Evolutionary conservation across 1,140 invertebrate genomes (phyloP).

Genomic region (Portunus trituberculatus): DNA sequence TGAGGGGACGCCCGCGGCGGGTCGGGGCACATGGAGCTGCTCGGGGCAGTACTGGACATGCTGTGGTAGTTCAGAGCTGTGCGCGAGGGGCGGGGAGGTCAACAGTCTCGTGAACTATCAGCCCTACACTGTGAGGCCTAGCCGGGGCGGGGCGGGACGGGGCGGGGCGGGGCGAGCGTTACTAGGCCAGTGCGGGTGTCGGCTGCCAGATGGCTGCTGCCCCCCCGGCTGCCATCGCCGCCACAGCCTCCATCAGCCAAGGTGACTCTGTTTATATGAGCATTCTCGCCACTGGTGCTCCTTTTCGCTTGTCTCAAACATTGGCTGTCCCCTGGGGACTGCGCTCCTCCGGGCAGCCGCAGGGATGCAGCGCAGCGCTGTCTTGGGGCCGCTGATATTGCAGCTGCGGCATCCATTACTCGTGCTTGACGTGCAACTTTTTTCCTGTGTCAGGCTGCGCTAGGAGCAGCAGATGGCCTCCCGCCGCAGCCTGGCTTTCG

Average conservation of each 20-base stretch:
- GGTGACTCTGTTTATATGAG: neutral
- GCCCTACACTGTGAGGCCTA: neutral
- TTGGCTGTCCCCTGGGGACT: no score
- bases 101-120: neutral
- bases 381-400: neutral
- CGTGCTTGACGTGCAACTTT: slow-evolving; percentile 7
- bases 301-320: neutral
- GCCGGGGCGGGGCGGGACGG: neutral
- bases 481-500: neutral
- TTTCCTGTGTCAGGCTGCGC: neutral
- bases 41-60: neutral
- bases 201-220: slow-evolving; percentile 5
- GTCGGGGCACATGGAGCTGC: neutral
- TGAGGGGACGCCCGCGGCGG: neutral
- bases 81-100: neutral
- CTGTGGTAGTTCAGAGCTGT: neutral
- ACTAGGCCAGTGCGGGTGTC: neutral
- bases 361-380: neutral
- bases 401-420: neutral
- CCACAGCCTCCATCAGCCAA: neutral
- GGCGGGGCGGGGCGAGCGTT: neutral
- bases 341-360: neutral
- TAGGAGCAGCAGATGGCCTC: neutral
- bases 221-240: neutral
- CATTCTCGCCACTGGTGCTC: neutral